Evolutionary conservation across 2,888 invertebrate species (phyloP).

Genomic region (Temnothorax unifasciatus): DNA sequence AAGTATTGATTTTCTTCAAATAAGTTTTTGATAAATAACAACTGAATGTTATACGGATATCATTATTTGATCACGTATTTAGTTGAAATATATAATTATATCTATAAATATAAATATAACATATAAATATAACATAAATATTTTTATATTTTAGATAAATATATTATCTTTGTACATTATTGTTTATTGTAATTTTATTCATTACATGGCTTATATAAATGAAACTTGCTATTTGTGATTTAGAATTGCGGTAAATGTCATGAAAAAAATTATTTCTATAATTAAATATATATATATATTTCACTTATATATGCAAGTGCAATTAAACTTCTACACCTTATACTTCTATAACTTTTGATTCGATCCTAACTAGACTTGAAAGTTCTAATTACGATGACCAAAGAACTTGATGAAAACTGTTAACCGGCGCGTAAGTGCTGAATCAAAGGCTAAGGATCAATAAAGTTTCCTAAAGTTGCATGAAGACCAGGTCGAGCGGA

Average conservation of each 20-base stretch:
- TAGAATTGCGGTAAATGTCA: not conserved
- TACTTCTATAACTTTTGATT: constrained; percentile 6
- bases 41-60: not conserved
- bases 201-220: not conserved
- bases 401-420: constrained; percentile 24
- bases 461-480: constrained; percentile 22
- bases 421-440: not conserved
- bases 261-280: not conserved
- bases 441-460: constrained; percentile 21
- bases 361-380: constrained; percentile 9
- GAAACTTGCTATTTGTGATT: not conserved
- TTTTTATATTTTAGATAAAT: no score
- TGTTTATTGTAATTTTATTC: not conserved
- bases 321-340: constrained; percentile 6
- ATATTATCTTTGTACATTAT: not conserved
- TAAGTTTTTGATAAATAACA: not conserved
- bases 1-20: not conserved
- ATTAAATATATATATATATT: not conserved
- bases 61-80: not conserved
- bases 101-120: no score
- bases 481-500: constrained; percentile 5
- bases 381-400: constrained; percentile 6
- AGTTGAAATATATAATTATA: not conserved
- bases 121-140: no score
- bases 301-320: not conserved